A percentile compares a stretch with the other conserved stretches of the same genome.
Evolutionary conservation across 1,140 invertebrate species (phyloP).

Genomic region (Prorops nasuta): DNA sequence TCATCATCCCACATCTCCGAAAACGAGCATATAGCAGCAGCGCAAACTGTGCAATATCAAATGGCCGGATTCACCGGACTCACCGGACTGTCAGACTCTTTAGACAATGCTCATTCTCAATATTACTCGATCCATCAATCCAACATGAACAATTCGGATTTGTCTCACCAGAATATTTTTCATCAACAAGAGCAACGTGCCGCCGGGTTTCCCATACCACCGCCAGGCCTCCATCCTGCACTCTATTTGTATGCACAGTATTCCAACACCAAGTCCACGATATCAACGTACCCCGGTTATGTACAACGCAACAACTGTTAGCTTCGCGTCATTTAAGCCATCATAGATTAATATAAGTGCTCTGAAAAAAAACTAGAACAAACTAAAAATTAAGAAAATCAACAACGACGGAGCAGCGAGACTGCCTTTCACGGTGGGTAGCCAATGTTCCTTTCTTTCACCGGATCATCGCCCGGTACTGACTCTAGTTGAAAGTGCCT

Average conservation of each 20-base stretch:
- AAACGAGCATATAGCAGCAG: constrained; percentile 38
- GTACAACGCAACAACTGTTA: constrained; percentile 46
- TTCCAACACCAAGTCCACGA: constrained; percentile 41
- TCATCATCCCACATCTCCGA: constrained; percentile 38
- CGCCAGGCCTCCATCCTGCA: constrained; percentile 51
- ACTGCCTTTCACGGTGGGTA: too few relatives aligned
- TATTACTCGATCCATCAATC: constrained; percentile 39
- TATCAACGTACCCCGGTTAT: constrained; percentile 52
- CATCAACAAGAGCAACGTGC: constrained; percentile 22
- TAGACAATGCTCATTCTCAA: constrained; percentile 40
- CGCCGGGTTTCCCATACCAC: too few relatives aligned
- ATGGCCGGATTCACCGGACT: too few relatives aligned
- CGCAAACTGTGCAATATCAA: constrained; percentile 54
- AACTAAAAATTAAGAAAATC: too few relatives aligned
- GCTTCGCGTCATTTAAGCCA: neutral
- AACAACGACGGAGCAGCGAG: too few relatives aligned
- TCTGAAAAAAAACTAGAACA: neutral
- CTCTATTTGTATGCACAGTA: constrained; percentile 55
- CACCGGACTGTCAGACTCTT: constrained; percentile 35
- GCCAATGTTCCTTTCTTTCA: too few relatives aligned
- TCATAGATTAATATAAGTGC: neutral
- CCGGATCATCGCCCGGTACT: too few relatives aligned
- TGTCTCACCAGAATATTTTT: constrained; percentile 22
- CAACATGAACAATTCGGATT: constrained; percentile 26
- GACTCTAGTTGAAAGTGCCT: constrained; percentile 36